phyloP scores from a whole-genome alignment of 1,140 invertebrate genomes.

The Diorhabda elongata region DNA sequence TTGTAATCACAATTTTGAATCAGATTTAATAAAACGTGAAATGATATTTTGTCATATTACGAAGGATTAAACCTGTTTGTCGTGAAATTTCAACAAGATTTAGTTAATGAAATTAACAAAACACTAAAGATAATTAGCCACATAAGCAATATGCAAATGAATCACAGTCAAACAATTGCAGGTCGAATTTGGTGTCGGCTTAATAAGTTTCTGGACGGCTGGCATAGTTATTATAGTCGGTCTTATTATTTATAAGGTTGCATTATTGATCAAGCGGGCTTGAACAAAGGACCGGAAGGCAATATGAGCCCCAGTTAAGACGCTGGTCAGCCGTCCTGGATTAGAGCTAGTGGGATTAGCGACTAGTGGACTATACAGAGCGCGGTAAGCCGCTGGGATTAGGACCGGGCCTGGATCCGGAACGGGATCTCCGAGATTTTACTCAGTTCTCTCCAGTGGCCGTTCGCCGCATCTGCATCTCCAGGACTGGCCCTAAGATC shows the following conservation, averaged over 20 bases:
- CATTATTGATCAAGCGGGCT: constrained; percentile 46
- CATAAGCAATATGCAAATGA: neutral
- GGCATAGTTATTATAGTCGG: constrained; percentile 41
- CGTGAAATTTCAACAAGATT: neutral
- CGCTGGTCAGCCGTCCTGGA: constrained; percentile 48
- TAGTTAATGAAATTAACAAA: constrained; percentile 1
- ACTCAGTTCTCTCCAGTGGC: constrained; percentile 12
- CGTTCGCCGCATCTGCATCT: constrained; percentile 43
- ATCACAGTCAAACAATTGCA: constrained; percentile 3
- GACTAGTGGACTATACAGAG: constrained; percentile 48
- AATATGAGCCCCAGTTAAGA: constrained; percentile 48
- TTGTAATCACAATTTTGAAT: too few species aligned
- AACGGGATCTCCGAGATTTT: constrained; percentile 44
- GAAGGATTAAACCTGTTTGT: too few species aligned
- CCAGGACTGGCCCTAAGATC: constrained; percentile 31
- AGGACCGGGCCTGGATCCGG: constrained; percentile 42
- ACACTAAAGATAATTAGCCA: neutral
- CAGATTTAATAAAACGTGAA: too few species aligned
- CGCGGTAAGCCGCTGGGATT: constrained; percentile 47
- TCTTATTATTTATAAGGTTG: constrained; percentile 49
- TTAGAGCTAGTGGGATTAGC: constrained; percentile 47
- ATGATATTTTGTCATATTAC: too few species aligned
- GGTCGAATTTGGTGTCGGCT: constrained; percentile 4
- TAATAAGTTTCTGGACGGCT: constrained; percentile 14
- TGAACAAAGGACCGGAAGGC: constrained; percentile 46